A percentile compares a stretch with the other conserved stretches of the same genome.
Conservation (phyloP, 2,113 vertebrate species). For the Australoheros scitulus region DNA sequence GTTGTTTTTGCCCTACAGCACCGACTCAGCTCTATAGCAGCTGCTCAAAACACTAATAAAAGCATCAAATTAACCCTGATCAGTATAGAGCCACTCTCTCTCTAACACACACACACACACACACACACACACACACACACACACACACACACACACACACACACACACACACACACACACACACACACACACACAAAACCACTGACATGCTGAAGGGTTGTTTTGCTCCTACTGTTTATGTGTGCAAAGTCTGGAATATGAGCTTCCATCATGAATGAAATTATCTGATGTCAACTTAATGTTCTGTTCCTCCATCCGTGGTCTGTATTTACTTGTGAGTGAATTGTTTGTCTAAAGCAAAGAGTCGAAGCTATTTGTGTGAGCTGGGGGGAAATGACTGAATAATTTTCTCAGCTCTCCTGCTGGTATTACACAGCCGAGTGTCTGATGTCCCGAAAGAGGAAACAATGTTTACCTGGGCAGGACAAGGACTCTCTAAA, state of each 20-base stretch:
- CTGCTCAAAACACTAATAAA: neutral
- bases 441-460: constrained; percentile 24
- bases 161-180: neutral
- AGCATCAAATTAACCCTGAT: neutral
- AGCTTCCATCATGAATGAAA: constrained; percentile 26
- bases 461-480: constrained; percentile 55
- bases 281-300: neutral
- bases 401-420: constrained; percentile 26
- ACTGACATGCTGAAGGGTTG: neutral
- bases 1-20: neutral
- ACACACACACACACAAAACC: neutral
- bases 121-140: neutral
- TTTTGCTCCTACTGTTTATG: neutral
- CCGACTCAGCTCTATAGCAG: neutral
- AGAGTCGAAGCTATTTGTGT: constrained; percentile 38
- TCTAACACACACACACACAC: neutral
- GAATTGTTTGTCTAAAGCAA: constrained; percentile 49
- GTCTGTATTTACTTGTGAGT: constrained; percentile 38
- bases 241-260: constrained; percentile 28
- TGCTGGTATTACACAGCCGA: neutral
- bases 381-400: constrained; percentile 27
- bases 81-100: neutral
- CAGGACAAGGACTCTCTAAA: constrained; percentile 27
- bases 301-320: constrained; percentile 35
- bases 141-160: neutral